Percentiles rank a stretch among this genome's conserved stretches.
These are phyloP conservation scores for Indicator maculatus DNA, from an alignment of 2,113 vertebrate genomes.

Conservation along the genomic window DNA sequence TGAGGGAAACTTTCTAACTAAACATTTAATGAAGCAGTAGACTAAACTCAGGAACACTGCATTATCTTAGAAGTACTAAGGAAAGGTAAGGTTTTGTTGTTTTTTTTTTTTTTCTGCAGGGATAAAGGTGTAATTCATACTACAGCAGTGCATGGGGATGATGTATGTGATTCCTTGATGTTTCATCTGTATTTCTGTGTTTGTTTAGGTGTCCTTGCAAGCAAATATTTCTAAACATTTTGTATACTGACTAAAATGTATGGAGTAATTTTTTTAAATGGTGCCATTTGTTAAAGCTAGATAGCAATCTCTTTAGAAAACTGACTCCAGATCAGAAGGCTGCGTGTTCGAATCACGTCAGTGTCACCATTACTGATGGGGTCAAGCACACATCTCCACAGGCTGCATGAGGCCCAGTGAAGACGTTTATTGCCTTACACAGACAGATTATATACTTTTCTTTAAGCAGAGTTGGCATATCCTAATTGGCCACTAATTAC, in stretches of 20 bases:
- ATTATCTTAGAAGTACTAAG: background rate
- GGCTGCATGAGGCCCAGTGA: no score
- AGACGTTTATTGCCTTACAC: no score
- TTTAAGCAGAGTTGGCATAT: no score
- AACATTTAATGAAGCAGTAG: background rate
- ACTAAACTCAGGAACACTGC: background rate
- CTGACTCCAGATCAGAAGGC: slow-evolving; percentile 82
- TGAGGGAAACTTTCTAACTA: background rate
- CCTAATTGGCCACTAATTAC: no score
- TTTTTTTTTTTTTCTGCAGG: background rate
- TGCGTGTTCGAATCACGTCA: slow-evolving; percentile 79
- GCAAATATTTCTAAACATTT: background rate
- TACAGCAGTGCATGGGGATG: background rate
- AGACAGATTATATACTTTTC: no score
- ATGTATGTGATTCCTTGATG: background rate
- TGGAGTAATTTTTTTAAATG: background rate
- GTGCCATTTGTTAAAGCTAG: background rate
- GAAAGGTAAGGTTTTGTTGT: background rate
- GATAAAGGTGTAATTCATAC: background rate
- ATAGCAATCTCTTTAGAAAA: background rate
- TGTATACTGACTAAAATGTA: background rate
- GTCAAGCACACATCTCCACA: no score
- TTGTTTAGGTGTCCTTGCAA: background rate
- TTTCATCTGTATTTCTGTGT: background rate
- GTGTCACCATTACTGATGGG: no score